Evolutionary conservation across 2,113 vertebrate genomes (phyloP).

Genomic region (Panthera tigris): DNA sequence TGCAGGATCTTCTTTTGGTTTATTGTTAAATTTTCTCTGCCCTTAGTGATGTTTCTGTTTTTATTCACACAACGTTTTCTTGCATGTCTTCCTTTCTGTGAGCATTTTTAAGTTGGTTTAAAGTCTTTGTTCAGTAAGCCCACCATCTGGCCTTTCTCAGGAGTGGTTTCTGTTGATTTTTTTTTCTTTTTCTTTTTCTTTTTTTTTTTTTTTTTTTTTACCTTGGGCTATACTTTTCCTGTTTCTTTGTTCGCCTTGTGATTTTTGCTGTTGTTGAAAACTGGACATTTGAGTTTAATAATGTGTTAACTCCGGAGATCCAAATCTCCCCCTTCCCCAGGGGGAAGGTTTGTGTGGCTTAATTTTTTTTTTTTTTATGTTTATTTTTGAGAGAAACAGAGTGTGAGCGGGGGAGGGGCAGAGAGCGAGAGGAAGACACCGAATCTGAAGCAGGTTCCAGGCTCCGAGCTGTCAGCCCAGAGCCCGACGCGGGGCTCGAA

Average conservation of each 20-base stretch:
- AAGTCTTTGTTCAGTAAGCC: not conserved
- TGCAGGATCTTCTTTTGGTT: not conserved
- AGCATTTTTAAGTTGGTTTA: not conserved
- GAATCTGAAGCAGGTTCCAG: no score
- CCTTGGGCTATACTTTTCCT: not conserved
- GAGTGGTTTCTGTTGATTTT: not conserved
- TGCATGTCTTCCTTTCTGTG: not conserved
- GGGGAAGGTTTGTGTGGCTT: not conserved
- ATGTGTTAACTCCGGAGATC: not conserved
- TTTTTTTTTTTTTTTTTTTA: not conserved
- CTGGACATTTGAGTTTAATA: not conserved
- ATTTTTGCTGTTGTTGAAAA: not conserved
- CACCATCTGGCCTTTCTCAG: not conserved
- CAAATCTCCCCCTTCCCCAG: not conserved
- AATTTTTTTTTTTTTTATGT: not conserved
- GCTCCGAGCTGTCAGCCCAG: no score
- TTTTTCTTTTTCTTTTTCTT: not conserved
- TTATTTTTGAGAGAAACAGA: no score
- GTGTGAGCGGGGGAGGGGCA: no score
- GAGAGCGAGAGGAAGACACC: no score
- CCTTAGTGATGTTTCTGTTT: not conserved
- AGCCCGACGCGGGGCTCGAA: no score
- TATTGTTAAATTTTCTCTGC: not conserved
- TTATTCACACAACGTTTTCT: not conserved
- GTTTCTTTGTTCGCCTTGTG: not conserved